These are phyloP conservation scores for Bombus waltoni DNA, from an alignment of 1,140 invertebrate genomes.

Conservation along the genomic window DNA sequence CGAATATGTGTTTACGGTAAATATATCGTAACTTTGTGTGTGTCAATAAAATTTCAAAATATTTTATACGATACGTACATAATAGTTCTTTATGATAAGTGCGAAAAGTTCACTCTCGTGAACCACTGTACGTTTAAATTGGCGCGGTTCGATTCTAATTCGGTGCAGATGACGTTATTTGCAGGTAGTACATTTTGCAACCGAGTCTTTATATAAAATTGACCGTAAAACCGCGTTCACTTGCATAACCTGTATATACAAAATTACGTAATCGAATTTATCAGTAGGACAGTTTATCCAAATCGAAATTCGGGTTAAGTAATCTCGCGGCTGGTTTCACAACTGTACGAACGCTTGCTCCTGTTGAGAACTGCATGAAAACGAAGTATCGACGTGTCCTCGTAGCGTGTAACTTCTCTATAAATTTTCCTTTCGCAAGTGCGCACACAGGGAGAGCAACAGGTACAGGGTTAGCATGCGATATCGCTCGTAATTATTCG, in stretches of 20 bases:
- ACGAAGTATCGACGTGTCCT: background rate
- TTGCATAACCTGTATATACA: conserved; percentile 15
- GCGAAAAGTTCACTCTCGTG: background rate
- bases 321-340: conserved; percentile 11
- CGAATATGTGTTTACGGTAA: too few species aligned
- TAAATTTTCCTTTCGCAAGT: conserved; percentile 22
- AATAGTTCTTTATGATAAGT: background rate
- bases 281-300: conserved; percentile 56
- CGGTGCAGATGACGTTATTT: conserved; percentile 50
- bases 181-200: conserved; percentile 53
- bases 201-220: conserved; percentile 58
- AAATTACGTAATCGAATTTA: conserved; percentile 41
- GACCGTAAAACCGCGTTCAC: background rate
- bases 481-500: background rate
- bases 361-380: background rate
- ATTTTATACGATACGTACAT: background rate
- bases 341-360: conserved; percentile 2
- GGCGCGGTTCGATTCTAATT: conserved; percentile 54
- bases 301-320: conserved; percentile 50
- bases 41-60: background rate
- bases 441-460: background rate
- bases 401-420: background rate
- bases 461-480: background rate
- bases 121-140: conserved; percentile 45
- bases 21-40: too few species aligned